Percentiles rank a stretch among this genome's conserved stretches.
Evolutionary conservation across 30 jellyfish, hydroid and myxozoan genomes (phyloP).

Genomic region (Chironex yamaguchii): DNA sequence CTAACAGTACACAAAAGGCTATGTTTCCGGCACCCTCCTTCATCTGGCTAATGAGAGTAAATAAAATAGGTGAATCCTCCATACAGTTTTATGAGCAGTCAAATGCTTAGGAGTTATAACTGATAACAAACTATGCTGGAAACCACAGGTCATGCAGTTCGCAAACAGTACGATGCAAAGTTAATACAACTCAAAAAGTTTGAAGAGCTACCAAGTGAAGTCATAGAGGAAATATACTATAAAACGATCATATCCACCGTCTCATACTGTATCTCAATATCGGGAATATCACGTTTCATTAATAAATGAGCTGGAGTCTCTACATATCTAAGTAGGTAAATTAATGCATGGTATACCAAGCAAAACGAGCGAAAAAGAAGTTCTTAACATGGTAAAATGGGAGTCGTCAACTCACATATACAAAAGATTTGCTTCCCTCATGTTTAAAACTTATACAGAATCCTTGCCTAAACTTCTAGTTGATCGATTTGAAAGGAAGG

Average conservation of each 20-base stretch:
- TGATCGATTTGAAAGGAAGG: conserved; percentile 7
- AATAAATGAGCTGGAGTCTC: conserved; percentile 1
- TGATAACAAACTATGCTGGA: too few relatives aligned
- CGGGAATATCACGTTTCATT: not conserved
- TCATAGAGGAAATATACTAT: not conserved
- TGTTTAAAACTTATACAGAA: not conserved
- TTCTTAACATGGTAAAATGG: conserved; percentile 58
- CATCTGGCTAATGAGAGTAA: too few relatives aligned
- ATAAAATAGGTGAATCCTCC: too few relatives aligned
- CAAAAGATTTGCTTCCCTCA: conserved; percentile 3
- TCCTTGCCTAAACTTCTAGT: not conserved
- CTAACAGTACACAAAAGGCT: too few relatives aligned
- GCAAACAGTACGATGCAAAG: conserved; percentile 5
- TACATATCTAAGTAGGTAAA: conserved; percentile 54
- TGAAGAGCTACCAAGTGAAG: conserved; percentile 7
- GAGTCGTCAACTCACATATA: conserved; percentile 14
- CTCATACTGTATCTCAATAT: not conserved
- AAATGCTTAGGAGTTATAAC: too few relatives aligned
- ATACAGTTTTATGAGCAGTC: too few relatives aligned
- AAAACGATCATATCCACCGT: conserved; percentile 16
- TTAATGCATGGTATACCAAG: conserved; percentile 41
- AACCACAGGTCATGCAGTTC: too few relatives aligned
- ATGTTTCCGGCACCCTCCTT: too few relatives aligned
- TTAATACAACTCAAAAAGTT: not conserved
- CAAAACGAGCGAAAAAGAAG: conserved; percentile 40